Conservation (phyloP, 2,888 invertebrate species). For the Scaptomyza parva region DNA sequence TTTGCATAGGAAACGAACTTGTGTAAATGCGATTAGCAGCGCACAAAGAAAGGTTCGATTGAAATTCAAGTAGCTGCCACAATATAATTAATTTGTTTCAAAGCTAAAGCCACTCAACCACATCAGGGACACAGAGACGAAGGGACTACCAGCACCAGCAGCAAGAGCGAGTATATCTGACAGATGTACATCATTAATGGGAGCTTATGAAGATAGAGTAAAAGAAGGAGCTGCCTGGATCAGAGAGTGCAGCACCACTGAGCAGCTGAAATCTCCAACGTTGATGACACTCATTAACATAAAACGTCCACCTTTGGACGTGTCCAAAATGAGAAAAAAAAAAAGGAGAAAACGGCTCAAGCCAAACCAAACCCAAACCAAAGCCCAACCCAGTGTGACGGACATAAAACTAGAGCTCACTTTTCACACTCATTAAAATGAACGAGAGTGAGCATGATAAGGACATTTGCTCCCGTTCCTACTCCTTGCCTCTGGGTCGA, state of each 20-base stretch:
- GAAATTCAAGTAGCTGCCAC: slow-evolving; percentile 73
- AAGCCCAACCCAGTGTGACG: slow-evolving; percentile 9
- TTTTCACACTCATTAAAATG: slow-evolving; percentile 80
- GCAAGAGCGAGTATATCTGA: slow-evolving; percentile 28
- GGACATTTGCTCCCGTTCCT: slow-evolving; percentile 16
- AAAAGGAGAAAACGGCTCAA: slow-evolving; percentile 12
- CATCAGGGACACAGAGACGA: slow-evolving; percentile 1
- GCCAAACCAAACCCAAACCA: slow-evolving; percentile 11
- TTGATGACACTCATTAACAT: slow-evolving; percentile 78
- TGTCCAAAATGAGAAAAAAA: slow-evolving; percentile 16
- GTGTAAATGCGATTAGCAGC: slow-evolving; percentile 67
- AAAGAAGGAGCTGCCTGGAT: neutral
- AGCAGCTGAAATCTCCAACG: slow-evolving; percentile 56
- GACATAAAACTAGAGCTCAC: slow-evolving; percentile 74
- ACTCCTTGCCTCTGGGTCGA: too few relatives aligned
- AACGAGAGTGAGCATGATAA: slow-evolving; percentile 50
- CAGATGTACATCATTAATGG: slow-evolving; percentile 41
- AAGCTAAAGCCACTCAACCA: slow-evolving; percentile 17
- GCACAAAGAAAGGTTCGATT: slow-evolving; percentile 58
- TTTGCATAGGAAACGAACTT: slow-evolving; percentile 69
- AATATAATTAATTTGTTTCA: slow-evolving; percentile 69
- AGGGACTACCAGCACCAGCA: neutral
- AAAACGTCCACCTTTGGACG: slow-evolving; percentile 70
- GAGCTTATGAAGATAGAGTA: slow-evolving; percentile 1
- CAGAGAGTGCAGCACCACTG: slow-evolving; percentile 13